phyloP scores from a whole-genome alignment of 2,113 vertebrate genomes.

The Bombycilla garrulus region DNA sequence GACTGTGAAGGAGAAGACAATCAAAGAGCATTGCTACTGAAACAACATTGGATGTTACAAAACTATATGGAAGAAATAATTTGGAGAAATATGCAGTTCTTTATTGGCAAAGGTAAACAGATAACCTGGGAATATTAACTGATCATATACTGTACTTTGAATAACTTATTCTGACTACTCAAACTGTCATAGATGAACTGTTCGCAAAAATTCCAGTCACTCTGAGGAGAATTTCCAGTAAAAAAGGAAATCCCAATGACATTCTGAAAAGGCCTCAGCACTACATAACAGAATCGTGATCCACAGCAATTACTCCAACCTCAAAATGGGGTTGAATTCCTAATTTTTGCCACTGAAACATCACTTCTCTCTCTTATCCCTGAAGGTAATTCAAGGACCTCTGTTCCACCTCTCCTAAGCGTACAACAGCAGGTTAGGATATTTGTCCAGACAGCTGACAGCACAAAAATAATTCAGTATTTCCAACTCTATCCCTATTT shows the following conservation, averaged over 20 bases:
- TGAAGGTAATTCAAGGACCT: not conserved
- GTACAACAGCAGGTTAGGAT: not conserved
- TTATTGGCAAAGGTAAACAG: not conserved
- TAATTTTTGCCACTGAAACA: not conserved
- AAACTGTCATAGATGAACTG: not conserved
- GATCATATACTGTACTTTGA: fast-evolving
- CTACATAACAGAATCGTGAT: not conserved
- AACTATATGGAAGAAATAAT: not conserved
- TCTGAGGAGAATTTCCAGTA: not conserved
- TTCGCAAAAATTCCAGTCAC: not conserved
- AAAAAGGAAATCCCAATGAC: not conserved
- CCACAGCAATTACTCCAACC: not conserved
- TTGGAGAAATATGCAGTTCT: not conserved
- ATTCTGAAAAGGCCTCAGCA: not conserved
- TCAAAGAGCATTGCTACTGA: not conserved
- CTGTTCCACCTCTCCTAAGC: not conserved
- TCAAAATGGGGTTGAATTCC: not conserved
- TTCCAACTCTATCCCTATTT: not conserved
- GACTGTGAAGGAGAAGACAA: not conserved
- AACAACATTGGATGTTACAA: not conserved
- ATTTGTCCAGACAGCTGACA: not conserved
- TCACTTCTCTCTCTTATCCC: not conserved
- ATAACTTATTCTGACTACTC: not conserved
- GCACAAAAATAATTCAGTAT: not conserved
- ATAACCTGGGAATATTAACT: not conserved